phyloP scores from a whole-genome alignment of 1,140 invertebrate species.

The Aculops lycopersici region DNA sequence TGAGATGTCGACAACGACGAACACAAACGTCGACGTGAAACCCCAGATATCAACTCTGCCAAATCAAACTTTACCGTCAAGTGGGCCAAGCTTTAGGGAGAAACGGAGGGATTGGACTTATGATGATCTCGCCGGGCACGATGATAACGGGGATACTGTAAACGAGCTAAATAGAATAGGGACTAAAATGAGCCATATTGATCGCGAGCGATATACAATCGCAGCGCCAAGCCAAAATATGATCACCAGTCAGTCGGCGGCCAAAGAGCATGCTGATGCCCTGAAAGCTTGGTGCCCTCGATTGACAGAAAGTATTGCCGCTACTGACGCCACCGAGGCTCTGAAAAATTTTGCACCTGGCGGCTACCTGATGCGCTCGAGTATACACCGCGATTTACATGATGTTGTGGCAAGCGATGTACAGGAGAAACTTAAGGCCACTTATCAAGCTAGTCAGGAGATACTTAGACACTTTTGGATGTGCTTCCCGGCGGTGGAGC shows the following conservation, averaged over 20 bases:
- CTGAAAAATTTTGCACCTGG: slow-evolving; percentile 68
- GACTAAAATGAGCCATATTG: too few relatives aligned
- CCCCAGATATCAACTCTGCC: background rate
- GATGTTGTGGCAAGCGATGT: slow-evolving; percentile 45
- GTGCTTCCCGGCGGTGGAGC: slow-evolving; percentile 55
- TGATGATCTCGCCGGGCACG: too few relatives aligned
- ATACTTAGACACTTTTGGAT: slow-evolving; percentile 69
- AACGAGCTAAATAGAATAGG: too few relatives aligned
- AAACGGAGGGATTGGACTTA: too few relatives aligned
- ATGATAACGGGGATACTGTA: too few relatives aligned
- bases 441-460: slow-evolving; percentile 54
- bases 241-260: too few relatives aligned
- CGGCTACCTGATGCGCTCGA: slow-evolving; percentile 60
- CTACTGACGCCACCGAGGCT: slow-evolving; percentile 31
- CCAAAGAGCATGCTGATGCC: too few relatives aligned
- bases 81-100: too few relatives aligned
- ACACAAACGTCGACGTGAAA: slow-evolving; percentile 2
- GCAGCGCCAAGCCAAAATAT: too few relatives aligned
- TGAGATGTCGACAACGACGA: background rate
- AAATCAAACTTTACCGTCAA: too few relatives aligned
- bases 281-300: slow-evolving; percentile 8
- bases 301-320: slow-evolving; percentile 6
- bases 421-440: slow-evolving; percentile 39
- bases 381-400: too few relatives aligned
- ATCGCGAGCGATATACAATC: too few relatives aligned